Evolutionary conservation across 2,797 vertebrate species (phyloP).

Genomic region (Coregonus suidteri): DNA sequence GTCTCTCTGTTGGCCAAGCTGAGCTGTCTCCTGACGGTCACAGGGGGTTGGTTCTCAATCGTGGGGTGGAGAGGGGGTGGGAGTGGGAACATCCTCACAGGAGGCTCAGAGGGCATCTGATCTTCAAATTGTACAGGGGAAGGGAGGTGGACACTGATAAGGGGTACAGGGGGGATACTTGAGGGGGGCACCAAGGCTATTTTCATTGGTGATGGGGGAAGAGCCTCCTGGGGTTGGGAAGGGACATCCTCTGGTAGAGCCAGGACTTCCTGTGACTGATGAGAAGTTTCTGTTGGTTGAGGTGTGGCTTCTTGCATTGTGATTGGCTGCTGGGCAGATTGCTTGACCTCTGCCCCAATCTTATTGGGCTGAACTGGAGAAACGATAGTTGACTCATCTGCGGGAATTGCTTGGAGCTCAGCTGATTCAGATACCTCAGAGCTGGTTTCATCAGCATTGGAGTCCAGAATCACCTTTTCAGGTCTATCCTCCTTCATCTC

Average conservation of each 20-base stretch:
- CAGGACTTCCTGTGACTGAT: slow-evolving; percentile 26
- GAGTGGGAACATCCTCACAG: slow-evolving; percentile 28
- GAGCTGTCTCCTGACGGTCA: slow-evolving; percentile 71
- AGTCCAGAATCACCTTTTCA: slow-evolving; percentile 4
- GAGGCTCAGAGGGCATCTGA: slow-evolving; percentile 27
- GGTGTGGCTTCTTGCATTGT: not conserved
- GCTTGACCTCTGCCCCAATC: slow-evolving; percentile 1
- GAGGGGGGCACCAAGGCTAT: slow-evolving; percentile 32
- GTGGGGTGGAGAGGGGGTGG: slow-evolving; percentile 47
- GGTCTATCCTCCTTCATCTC: slow-evolving; percentile 8
- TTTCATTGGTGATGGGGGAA: slow-evolving; percentile 26
- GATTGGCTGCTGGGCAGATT: not conserved
- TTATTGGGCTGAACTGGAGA: not conserved
- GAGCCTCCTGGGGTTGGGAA: slow-evolving; percentile 32
- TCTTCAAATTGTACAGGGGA: slow-evolving; percentile 49
- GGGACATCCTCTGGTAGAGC: slow-evolving; percentile 18
- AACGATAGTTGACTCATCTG: slow-evolving; percentile 1
- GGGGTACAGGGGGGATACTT: slow-evolving; percentile 12
- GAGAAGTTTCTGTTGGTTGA: slow-evolving; percentile 10
- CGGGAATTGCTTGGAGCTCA: not conserved
- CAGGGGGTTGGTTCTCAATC: slow-evolving; percentile 59
- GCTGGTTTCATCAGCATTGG: not conserved
- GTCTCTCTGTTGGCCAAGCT: slow-evolving; percentile 61
- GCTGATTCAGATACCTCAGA: not conserved
- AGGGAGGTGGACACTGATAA: slow-evolving; percentile 19